phyloP scores from a whole-genome alignment of 2,113 vertebrate species.

The Vulpes vulpes region DNA sequence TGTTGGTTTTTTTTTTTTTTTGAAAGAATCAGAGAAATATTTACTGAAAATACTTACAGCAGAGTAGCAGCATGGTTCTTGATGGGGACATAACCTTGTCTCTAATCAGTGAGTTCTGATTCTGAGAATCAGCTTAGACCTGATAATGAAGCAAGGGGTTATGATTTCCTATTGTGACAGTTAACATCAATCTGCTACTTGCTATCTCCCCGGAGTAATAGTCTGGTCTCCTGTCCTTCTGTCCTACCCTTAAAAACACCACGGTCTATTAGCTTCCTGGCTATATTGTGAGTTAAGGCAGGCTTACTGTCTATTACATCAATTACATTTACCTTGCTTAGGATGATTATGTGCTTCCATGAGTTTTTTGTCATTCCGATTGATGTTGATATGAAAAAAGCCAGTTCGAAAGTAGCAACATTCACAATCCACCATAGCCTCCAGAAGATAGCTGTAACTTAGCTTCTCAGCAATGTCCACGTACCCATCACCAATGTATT shows the following conservation, averaged over 20 bases:
- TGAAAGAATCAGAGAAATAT: background rate
- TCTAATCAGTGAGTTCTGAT: background rate
- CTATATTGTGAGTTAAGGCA: background rate
- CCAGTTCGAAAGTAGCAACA: background rate
- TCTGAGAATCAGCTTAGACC: background rate
- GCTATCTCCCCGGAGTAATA: background rate
- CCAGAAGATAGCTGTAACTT: background rate
- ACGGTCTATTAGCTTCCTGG: background rate
- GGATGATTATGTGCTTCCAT: background rate
- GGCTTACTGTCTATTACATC: background rate
- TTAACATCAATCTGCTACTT: background rate
- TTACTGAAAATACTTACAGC: background rate
- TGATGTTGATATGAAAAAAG: background rate
- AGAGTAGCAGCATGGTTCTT: background rate
- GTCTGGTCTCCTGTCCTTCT: background rate
- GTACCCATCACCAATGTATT: background rate
- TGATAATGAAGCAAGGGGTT: background rate
- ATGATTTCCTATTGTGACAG: background rate
- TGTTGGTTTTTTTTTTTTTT: background rate
- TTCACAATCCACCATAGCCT: background rate
- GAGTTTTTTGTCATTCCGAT: background rate
- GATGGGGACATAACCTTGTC: background rate
- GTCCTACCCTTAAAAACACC: background rate
- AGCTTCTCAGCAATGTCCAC: background rate
- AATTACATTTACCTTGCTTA: background rate